Evolutionary conservation across 2,888 invertebrate species (phyloP).

Genomic region (Venusia cambrica): DNA sequence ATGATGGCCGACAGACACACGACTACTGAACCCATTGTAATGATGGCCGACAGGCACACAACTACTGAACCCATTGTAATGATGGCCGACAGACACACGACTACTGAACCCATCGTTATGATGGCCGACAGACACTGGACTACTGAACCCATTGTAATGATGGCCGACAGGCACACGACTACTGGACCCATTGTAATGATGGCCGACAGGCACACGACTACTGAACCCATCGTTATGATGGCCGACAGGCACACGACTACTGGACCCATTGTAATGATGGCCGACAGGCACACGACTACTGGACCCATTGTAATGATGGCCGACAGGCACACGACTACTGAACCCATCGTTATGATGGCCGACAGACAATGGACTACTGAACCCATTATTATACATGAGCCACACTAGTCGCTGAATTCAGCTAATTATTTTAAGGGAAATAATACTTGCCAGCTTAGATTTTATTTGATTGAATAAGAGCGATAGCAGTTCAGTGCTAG

Average conservation of each 20-base stretch:
- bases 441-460: too few species aligned
- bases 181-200: constrained; percentile 12
- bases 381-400: constrained; percentile 18
- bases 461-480: too few species aligned
- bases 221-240: constrained; percentile 10
- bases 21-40: constrained; percentile 14
- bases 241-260: constrained; percentile 13
- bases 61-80: constrained; percentile 13
- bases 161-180: constrained; percentile 12
- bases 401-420: constrained; percentile 5
- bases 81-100: constrained; percentile 11
- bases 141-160: constrained; percentile 12
- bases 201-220: constrained; percentile 13
- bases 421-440: neutral
- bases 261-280: constrained; percentile 11
- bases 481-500: too few species aligned
- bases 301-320: constrained; percentile 11
- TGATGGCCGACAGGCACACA: constrained; percentile 11
- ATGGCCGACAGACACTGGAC: constrained; percentile 12
- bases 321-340: constrained; percentile 13
- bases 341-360: constrained; percentile 11
- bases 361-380: constrained; percentile 12
- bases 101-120: constrained; percentile 11
- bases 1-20: constrained; percentile 10
- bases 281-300: constrained; percentile 13